A percentile compares a stretch with the other conserved stretches of the same genome.
phyloP scores from a whole-genome alignment of 1,140 invertebrate species.

The Oryctes rhinoceros region DNA sequence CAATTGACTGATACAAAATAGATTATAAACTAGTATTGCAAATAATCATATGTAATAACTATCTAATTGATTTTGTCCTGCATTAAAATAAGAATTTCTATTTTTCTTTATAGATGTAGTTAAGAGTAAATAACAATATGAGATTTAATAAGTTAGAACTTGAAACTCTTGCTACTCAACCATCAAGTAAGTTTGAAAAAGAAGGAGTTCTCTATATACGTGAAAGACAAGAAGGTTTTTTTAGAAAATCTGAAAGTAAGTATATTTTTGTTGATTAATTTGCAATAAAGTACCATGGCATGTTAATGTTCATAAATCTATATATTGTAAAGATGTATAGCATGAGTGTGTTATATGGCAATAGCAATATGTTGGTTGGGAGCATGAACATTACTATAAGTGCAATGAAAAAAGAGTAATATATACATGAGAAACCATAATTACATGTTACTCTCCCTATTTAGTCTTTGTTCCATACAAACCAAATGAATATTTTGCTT shows the following conservation, averaged over 20 bases:
- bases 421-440: no score
- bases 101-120: constrained; percentile 15
- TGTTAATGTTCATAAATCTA: constrained; percentile 34
- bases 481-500: no score
- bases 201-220: constrained; percentile 88
- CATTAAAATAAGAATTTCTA: not conserved
- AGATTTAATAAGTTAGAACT: constrained; percentile 92
- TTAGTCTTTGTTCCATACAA: no score
- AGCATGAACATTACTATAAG: no score
- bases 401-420: no score
- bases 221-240: constrained; percentile 91
- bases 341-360: not conserved
- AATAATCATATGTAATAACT: not conserved
- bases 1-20: not conserved
- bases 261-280: constrained; percentile 47
- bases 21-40: not conserved
- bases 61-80: not conserved
- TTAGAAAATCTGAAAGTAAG: constrained; percentile 89
- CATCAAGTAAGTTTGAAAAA: constrained; percentile 89
- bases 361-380: no score
- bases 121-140: constrained; percentile 65
- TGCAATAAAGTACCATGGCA: not conserved
- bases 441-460: no score
- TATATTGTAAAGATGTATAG: constrained; percentile 4
- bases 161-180: constrained; percentile 82